These are phyloP conservation scores for Adelges cooleyi DNA, from an alignment of 1,140 invertebrate species.

Conservation along the genomic window DNA sequence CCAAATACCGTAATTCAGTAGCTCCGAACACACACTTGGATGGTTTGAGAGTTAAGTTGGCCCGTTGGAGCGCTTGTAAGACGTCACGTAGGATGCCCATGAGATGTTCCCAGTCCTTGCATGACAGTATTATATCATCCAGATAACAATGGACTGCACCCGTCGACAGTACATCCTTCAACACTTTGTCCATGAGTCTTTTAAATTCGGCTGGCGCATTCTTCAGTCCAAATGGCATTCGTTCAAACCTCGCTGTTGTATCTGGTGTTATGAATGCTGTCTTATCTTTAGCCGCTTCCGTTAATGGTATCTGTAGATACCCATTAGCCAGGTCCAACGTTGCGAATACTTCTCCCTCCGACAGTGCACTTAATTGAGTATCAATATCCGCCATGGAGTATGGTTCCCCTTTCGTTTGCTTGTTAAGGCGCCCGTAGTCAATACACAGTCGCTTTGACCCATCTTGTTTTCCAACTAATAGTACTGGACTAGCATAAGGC, in stretches of 20 bases:
- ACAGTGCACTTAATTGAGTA: neutral
- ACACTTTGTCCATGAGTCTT: neutral
- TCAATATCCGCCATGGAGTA: too few species aligned
- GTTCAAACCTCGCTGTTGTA: constrained; percentile 25
- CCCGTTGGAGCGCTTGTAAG: neutral
- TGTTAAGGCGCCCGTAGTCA: neutral
- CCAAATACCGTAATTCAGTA: neutral
- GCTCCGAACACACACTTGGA: neutral
- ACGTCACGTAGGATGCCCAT: neutral
- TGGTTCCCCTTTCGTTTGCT: neutral
- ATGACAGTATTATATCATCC: constrained; percentile 7
- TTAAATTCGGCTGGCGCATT: constrained; percentile 21
- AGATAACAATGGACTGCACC: neutral
- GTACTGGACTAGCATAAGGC: too few species aligned
- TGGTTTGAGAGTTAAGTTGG: neutral
- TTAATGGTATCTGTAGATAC: too few species aligned
- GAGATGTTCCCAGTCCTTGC: neutral
- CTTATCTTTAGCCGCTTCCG: too few species aligned
- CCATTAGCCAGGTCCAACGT: too few species aligned
- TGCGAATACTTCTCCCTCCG: neutral
- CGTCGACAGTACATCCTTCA: neutral
- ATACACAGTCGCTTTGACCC: too few species aligned
- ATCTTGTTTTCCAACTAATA: too few species aligned
- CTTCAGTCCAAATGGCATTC: constrained; percentile 33
- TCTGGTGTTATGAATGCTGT: constrained; percentile 30